These are phyloP conservation scores for Mesocentrotus franciscanus DNA, from an alignment of 53 echinoderm and acorn worm genomes.

Conservation along the genomic window DNA sequence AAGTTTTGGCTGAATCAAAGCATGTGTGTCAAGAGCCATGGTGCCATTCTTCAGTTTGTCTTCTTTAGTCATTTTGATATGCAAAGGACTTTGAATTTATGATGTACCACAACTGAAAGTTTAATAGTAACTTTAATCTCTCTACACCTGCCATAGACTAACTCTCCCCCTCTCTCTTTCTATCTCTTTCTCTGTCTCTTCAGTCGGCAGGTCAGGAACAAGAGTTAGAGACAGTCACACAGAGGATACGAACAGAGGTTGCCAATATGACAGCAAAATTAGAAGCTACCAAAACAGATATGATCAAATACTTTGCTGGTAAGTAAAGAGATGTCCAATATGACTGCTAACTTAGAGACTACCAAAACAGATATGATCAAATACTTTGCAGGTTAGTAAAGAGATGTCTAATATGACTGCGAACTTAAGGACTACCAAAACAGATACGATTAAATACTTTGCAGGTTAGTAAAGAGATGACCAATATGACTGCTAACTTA, in stretches of 20 bases:
- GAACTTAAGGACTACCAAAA: slow-evolving; percentile 88
- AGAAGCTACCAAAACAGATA: slow-evolving; percentile 90
- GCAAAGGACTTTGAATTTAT: too few relatives aligned
- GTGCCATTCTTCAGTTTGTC: too few relatives aligned
- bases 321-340: slow-evolving; percentile 80
- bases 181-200: not conserved
- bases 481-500: slow-evolving; percentile 86
- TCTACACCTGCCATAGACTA: too few relatives aligned
- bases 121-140: too few relatives aligned
- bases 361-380: slow-evolving; percentile 90
- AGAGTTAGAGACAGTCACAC: slow-evolving; percentile 75
- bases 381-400: slow-evolving; percentile 88
- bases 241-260: slow-evolving; percentile 86
- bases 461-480: slow-evolving; percentile 85
- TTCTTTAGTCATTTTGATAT: too few relatives aligned
- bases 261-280: slow-evolving; percentile 89
- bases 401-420: slow-evolving; percentile 77
- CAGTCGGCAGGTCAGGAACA: slow-evolving; percentile 74
- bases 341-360: slow-evolving; percentile 85
- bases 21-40: too few relatives aligned
- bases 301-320: slow-evolving; percentile 97
- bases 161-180: too few relatives aligned
- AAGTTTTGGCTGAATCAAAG: too few relatives aligned
- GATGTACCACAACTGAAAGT: too few relatives aligned
- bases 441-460: slow-evolving; percentile 92